Evolutionary conservation across 2,888 invertebrate genomes (phyloP).

Genomic region (Dyspetes luteomarginatus): DNA sequence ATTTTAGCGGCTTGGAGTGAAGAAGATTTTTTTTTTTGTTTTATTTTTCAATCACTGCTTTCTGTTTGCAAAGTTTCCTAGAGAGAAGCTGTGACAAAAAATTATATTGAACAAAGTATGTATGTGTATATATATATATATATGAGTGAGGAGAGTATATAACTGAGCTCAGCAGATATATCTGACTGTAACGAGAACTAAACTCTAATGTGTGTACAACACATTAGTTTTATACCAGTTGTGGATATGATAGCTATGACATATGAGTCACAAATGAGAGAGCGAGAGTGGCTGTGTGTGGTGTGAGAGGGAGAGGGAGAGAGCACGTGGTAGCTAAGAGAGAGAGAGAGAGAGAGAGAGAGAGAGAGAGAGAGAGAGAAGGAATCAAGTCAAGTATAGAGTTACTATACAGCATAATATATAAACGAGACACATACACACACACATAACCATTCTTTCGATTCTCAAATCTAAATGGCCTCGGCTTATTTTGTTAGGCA

Average conservation of each 20-base stretch:
- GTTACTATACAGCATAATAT: constrained; percentile 45
- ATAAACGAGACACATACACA: neutral
- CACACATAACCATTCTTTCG: constrained; percentile 76
- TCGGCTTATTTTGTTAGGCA: constrained; percentile 73
- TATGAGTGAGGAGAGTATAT: neutral
- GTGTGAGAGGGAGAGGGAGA: constrained; percentile 42
- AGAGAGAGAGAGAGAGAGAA: constrained; percentile 22
- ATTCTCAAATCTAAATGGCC: constrained; percentile 80
- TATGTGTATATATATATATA: too few relatives aligned
- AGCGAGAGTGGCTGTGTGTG: constrained; percentile 40
- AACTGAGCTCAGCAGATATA: constrained; percentile 13
- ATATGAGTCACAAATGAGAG: constrained; percentile 59
- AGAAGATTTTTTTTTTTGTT: too few relatives aligned
- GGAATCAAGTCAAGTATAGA: constrained; percentile 33
- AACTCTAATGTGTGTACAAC: neutral
- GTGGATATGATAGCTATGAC: constrained; percentile 7
- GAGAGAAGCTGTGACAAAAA: neutral
- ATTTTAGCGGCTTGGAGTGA: too few relatives aligned
- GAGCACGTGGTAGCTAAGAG: constrained; percentile 13
- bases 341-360: constrained; percentile 48
- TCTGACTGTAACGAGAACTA: constrained; percentile 1
- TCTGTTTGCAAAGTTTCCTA: neutral
- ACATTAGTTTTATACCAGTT: constrained; percentile 16
- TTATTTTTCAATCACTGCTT: too few relatives aligned
- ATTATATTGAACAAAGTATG: neutral